Conservation (phyloP, 2,113 vertebrate genomes). For the Sterrhoptilus dennistouni region DNA sequence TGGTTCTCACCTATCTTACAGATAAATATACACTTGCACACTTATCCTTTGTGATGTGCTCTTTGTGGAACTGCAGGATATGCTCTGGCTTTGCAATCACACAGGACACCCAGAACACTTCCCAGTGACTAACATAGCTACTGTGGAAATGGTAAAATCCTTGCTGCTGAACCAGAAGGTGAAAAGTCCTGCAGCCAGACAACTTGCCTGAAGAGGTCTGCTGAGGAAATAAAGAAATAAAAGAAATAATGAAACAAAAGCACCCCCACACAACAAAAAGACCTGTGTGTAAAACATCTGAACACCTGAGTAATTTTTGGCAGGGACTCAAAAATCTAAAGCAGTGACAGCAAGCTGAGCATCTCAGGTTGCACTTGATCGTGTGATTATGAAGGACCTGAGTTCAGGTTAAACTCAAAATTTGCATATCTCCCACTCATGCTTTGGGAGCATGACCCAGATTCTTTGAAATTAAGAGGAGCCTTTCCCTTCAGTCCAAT, state of each 20-base stretch:
- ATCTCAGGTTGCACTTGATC: not conserved
- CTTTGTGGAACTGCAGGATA: not conserved
- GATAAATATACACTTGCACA: fast-evolving
- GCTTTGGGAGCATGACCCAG: not conserved
- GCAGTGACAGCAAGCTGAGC: not conserved
- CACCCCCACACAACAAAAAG: not conserved
- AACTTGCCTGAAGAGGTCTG: not conserved
- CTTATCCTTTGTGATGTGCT: not conserved
- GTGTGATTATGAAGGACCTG: not conserved
- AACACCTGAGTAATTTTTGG: not conserved
- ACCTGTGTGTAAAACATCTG: not conserved
- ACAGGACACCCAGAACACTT: not conserved
- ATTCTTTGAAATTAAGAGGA: not conserved
- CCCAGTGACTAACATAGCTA: not conserved
- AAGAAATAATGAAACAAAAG: not conserved
- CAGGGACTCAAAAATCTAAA: not conserved
- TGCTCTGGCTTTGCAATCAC: not conserved
- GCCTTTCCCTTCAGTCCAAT: not conserved
- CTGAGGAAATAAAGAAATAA: not conserved
- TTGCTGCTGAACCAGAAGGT: not conserved
- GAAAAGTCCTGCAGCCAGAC: not conserved
- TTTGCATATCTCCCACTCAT: not conserved
- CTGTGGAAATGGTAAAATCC: not conserved
- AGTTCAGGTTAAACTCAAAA: not conserved
- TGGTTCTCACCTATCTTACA: not conserved